These are phyloP conservation scores for Silvanus unidentatus DNA, from an alignment of 2,888 invertebrate genomes.

Conservation along the genomic window DNA sequence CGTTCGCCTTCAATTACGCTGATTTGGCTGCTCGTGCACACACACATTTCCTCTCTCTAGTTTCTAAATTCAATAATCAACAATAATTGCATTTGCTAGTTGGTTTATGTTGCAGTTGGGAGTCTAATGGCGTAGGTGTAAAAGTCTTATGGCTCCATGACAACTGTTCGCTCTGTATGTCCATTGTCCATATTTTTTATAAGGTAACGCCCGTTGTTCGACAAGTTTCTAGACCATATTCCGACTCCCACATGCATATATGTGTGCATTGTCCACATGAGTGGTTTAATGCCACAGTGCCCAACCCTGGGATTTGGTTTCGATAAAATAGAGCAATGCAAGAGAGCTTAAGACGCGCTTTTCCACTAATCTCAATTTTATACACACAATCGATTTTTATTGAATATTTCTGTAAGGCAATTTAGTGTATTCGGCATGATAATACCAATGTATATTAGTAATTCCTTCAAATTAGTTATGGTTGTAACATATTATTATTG, in stretches of 20 bases:
- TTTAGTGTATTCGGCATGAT: constrained; percentile 9
- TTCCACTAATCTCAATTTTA: too few species aligned
- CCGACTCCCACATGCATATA: background rate
- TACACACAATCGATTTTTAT: too few species aligned
- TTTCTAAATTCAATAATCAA: too few species aligned
- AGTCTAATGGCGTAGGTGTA: background rate
- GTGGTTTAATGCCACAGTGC: background rate
- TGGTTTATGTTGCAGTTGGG: background rate
- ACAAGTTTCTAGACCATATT: background rate
- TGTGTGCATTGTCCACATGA: constrained; percentile 1
- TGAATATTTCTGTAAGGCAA: too few species aligned
- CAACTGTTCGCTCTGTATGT: constrained; percentile 2
- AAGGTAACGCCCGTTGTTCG: background rate
- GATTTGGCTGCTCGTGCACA: too few species aligned
- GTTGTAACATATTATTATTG: constrained; percentile 25
- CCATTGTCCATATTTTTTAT: background rate
- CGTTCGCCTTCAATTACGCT: too few species aligned
- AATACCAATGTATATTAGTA: constrained; percentile 6
- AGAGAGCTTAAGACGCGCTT: too few species aligned
- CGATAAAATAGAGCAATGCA: background rate
- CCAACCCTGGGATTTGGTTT: background rate
- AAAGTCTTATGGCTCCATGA: constrained; percentile 1
- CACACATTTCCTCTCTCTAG: too few species aligned
- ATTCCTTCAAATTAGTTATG: constrained; percentile 13
- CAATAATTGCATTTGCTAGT: too few species aligned